Evolutionary conservation across 2,797 vertebrate species (phyloP).

Genomic region (Gymnocypris eckloni): DNA sequence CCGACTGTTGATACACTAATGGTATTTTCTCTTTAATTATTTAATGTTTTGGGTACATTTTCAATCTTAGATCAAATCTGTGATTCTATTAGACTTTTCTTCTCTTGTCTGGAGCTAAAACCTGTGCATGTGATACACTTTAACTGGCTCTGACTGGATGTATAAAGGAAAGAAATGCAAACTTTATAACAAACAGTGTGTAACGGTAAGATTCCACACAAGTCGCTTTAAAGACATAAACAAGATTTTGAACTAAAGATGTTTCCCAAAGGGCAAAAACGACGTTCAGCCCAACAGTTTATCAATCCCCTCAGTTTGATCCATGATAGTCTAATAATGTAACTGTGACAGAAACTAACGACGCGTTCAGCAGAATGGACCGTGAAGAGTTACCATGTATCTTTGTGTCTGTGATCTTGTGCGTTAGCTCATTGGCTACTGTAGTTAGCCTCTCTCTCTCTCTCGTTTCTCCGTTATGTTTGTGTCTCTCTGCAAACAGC

Average conservation of each 20-base stretch:
- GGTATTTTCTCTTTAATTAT: not conserved
- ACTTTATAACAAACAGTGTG: not conserved
- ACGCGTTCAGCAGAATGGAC: not conserved
- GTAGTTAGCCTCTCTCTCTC: conserved; percentile 62
- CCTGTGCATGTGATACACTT: not conserved
- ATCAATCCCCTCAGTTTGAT: not conserved
- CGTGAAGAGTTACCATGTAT: not conserved
- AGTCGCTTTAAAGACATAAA: not conserved
- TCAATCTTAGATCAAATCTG: not conserved
- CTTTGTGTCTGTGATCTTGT: conserved; percentile 7
- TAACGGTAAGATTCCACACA: not conserved
- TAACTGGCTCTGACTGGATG: not conserved
- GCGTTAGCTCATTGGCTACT: conserved; percentile 45
- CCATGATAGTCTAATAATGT: not conserved
- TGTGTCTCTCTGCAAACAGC: not conserved
- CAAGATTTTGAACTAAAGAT: not conserved
- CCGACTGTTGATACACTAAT: not conserved
- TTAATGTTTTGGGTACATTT: not conserved
- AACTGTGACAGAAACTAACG: not conserved
- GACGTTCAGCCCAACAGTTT: not conserved
- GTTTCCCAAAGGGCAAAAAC: not conserved
- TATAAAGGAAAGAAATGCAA: not conserved
- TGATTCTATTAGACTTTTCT: too few relatives aligned
- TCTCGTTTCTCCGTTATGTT: conserved; percentile 62
- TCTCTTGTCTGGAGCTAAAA: not conserved